These are phyloP conservation scores for Pyrgus malvae DNA, from an alignment of 2,888 invertebrate species.

Conservation along the genomic window DNA sequence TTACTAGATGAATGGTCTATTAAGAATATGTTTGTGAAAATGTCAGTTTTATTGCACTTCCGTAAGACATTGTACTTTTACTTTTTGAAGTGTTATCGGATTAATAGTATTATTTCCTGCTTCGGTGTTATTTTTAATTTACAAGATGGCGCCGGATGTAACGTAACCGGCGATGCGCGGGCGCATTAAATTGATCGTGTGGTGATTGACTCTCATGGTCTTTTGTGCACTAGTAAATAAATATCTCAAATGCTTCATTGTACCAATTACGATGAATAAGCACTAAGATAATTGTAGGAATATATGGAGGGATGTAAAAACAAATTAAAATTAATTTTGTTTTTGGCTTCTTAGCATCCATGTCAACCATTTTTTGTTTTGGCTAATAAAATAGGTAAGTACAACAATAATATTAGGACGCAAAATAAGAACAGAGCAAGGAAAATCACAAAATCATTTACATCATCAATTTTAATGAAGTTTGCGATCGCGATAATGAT, in stretches of 20 bases:
- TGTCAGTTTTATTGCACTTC: no score
- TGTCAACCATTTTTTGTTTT: no score
- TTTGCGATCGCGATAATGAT: background rate
- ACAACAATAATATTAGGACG: no score
- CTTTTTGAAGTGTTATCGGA: no score
- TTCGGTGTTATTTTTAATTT: conserved; percentile 1
- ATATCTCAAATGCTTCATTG: conserved; percentile 16
- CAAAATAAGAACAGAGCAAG: no score
- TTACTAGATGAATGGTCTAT: no score
- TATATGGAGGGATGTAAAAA: no score
- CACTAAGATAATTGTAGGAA: background rate
- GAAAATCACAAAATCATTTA: background rate
- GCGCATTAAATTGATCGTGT: conserved; percentile 56
- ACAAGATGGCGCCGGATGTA: conserved; percentile 52
- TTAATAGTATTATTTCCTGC: no score
- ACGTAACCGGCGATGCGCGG: conserved; percentile 46
- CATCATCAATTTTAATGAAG: background rate
- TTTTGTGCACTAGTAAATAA: conserved; percentile 46
- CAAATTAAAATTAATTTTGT: no score
- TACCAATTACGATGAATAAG: conserved; percentile 4
- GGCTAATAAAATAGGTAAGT: no score
- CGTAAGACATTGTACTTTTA: background rate
- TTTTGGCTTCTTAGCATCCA: no score
- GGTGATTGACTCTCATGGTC: conserved; percentile 62
- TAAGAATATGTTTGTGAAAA: no score